A percentile compares a stretch with the other conserved stretches of the same genome.
phyloP scores from a whole-genome alignment of 2,888 invertebrate species.

The Polydrusus cervinus region DNA sequence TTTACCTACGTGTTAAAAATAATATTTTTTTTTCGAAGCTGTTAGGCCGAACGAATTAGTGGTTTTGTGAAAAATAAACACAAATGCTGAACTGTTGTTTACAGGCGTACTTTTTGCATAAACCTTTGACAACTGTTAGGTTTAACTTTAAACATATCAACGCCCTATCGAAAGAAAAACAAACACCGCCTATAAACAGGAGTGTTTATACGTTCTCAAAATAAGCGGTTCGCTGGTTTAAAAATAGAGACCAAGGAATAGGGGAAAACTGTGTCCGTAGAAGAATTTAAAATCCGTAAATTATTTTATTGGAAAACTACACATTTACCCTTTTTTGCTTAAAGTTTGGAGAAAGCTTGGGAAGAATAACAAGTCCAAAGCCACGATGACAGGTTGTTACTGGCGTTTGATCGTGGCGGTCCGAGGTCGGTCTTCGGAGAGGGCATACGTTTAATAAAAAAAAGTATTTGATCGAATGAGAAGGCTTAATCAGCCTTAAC shows the following conservation, averaged over 20 bases:
- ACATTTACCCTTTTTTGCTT: too few relatives aligned
- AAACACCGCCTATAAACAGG: slow-evolving; percentile 18
- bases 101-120: slow-evolving; percentile 5
- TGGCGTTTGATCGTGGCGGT: too few relatives aligned
- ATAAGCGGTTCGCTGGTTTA: slow-evolving; percentile 11
- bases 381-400: too few relatives aligned
- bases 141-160: slow-evolving; percentile 22
- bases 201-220: slow-evolving; percentile 14
- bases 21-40: background rate
- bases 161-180: slow-evolving; percentile 11
- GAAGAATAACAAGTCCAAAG: too few relatives aligned
- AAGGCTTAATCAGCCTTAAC: too few relatives aligned
- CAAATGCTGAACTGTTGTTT: background rate
- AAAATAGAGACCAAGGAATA: background rate
- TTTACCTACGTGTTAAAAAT: too few relatives aligned
- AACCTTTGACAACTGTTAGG: slow-evolving; percentile 16
- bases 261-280: background rate
- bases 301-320: background rate
- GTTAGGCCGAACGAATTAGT: background rate
- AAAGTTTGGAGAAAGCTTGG: too few relatives aligned
- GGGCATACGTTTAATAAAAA: too few relatives aligned
- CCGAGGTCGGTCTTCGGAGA: too few relatives aligned
- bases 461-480: too few relatives aligned
- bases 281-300: background rate
- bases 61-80: slow-evolving; percentile 13